Evolutionary conservation across 2,888 invertebrate species (phyloP).

Genomic region (Drosophila demipolita): DNA sequence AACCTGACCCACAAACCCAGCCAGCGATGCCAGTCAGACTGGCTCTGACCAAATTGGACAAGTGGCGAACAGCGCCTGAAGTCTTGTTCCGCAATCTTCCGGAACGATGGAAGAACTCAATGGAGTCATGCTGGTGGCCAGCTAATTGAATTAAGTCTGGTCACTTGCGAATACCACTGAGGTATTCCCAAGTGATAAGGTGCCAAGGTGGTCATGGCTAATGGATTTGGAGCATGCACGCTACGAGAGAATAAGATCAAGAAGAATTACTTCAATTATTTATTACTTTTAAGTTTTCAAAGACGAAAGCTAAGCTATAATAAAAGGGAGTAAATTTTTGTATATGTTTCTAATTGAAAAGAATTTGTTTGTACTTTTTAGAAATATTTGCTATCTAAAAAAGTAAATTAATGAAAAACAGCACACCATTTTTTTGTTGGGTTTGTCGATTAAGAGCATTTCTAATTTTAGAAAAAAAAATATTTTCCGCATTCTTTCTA

Average conservation of each 20-base stretch:
- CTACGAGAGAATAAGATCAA: slow-evolving; percentile 15
- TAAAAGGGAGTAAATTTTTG: neutral
- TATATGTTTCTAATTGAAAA: neutral
- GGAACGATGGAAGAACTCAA: slow-evolving; percentile 10
- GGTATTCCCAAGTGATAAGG: slow-evolving; percentile 26
- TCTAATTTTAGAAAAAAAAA: neutral
- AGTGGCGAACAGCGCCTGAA: slow-evolving; percentile 8
- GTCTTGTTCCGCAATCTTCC: slow-evolving; percentile 20
- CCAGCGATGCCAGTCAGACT: slow-evolving; percentile 10
- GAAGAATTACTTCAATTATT: neutral
- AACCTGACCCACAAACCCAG: slow-evolving; percentile 26
- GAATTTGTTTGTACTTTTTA: neutral
- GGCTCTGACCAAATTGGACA: slow-evolving; percentile 2
- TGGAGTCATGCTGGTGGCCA: slow-evolving; percentile 9
- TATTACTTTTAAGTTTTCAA: neutral
- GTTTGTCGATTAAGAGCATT: neutral
- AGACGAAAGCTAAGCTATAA: neutral
- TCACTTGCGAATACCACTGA: slow-evolving; percentile 15
- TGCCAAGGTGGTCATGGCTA: slow-evolving; percentile 5
- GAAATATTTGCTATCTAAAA: neutral
- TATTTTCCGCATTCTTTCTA: neutral
- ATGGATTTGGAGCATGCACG: slow-evolving; percentile 29
- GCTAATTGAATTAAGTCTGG: slow-evolving; percentile 30
- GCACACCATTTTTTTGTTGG: neutral
- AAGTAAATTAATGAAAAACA: neutral